A percentile compares a stretch with the other conserved stretches of the same genome.
Evolutionary conservation across 2,888 invertebrate genomes (phyloP).

Genomic region (Nemotelus nigrinus): DNA sequence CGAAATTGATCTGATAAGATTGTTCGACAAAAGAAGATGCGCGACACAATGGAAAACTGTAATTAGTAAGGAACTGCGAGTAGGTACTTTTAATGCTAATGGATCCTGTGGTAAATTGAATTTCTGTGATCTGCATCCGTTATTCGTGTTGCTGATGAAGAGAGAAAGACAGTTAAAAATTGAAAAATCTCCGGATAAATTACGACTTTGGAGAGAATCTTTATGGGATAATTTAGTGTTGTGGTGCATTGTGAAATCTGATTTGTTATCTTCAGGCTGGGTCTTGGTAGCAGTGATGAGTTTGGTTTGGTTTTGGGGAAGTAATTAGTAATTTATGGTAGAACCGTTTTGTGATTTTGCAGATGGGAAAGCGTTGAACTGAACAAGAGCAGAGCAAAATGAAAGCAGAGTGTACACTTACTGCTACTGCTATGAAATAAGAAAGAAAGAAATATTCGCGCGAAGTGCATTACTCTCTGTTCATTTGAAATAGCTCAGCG

Average conservation of each 20-base stretch:
- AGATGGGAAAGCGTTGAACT: too few species aligned
- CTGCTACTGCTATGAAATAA: too few species aligned
- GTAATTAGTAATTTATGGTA: background rate
- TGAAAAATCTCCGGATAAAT: slow-evolving; percentile 29
- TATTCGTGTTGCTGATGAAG: slow-evolving; percentile 29
- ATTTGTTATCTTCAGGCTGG: background rate
- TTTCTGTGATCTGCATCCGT: slow-evolving; percentile 45
- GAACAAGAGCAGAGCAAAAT: too few species aligned
- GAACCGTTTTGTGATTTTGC: background rate
- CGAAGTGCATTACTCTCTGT: too few species aligned
- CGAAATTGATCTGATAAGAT: slow-evolving; percentile 48
- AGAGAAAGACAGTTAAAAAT: slow-evolving; percentile 1
- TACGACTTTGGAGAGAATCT: background rate
- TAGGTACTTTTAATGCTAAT: slow-evolving; percentile 18
- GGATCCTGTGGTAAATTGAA: slow-evolving; percentile 39
- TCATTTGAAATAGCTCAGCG: too few species aligned
- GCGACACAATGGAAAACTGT: slow-evolving; percentile 36
- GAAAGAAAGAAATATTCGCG: too few species aligned
- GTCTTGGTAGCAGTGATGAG: background rate
- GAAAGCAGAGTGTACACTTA: too few species aligned
- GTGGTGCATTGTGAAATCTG: background rate
- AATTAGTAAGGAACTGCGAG: slow-evolving; percentile 28
- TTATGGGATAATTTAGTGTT: slow-evolving; percentile 5
- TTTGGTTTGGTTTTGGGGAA: background rate
- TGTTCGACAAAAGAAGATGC: slow-evolving; percentile 33